Conservation (phyloP, 2,797 vertebrate species). For the Argya squamiceps region DNA sequence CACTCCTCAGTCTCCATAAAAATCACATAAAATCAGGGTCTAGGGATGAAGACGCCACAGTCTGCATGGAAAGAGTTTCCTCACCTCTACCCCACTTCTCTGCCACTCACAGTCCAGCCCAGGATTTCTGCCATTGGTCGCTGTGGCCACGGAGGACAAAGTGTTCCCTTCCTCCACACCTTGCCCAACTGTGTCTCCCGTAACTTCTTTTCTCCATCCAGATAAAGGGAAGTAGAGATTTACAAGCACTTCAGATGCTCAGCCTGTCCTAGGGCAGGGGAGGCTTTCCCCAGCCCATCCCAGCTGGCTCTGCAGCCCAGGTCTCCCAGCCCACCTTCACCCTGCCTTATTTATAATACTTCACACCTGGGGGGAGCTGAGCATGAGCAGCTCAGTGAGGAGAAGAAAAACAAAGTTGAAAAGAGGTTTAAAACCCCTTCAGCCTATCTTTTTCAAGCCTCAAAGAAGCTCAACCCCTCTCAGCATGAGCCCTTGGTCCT, state of each 20-base stretch:
- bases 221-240: not conserved
- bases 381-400: not conserved
- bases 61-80: not conserved
- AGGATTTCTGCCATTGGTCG: not conserved
- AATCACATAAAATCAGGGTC: not conserved
- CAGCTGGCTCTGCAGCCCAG: not conserved
- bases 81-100: not conserved
- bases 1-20: not conserved
- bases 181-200: not conserved
- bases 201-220: not conserved
- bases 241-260: not conserved
- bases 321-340: not conserved
- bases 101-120: not conserved
- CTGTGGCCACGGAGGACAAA: not conserved
- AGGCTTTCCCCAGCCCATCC: not conserved
- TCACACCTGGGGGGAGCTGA: not conserved
- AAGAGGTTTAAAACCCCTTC: not conserved
- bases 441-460: not conserved
- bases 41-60: not conserved
- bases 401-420: not conserved
- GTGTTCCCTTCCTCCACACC: not conserved
- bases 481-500: not conserved
- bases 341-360: not conserved
- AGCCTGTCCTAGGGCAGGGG: accelerated
- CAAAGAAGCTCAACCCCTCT: not conserved